Percentiles rank a stretch among this genome's conserved stretches.
phyloP scores from a whole-genome alignment of 2,888 invertebrate genomes.

The Drosophila engyochracea region DNA sequence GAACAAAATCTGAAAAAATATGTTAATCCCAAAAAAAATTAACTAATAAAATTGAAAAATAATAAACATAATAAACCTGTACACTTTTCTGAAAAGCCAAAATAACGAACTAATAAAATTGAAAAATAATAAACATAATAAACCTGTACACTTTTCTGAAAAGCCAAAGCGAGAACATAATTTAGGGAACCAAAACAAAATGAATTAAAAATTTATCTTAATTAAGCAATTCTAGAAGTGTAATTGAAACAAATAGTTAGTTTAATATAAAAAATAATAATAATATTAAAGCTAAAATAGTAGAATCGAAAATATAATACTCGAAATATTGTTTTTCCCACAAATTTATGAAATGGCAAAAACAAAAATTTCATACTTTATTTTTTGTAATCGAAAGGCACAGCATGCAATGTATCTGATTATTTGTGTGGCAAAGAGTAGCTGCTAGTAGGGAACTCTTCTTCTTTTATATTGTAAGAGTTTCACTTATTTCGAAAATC shows the following conservation, averaged over 20 bases:
- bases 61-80: not conserved
- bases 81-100: not conserved
- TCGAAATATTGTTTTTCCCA: not conserved
- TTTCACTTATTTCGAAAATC: not conserved
- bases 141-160: not conserved
- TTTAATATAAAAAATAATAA: constrained; percentile 6
- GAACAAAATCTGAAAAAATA: not conserved
- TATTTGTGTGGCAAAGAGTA: not conserved
- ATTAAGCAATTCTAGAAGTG: not conserved
- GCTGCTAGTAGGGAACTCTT: not conserved
- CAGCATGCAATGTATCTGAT: not conserved
- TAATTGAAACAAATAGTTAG: not conserved
- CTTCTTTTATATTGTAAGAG: not conserved
- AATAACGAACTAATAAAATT: not conserved
- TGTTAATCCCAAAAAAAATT: not conserved
- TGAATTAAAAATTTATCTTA: not conserved
- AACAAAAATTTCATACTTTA: not conserved
- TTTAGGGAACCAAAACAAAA: not conserved
- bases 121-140: not conserved
- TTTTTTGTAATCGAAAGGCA: not conserved
- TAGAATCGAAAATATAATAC: not conserved
- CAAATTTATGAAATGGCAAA: not conserved
- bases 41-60: not conserved
- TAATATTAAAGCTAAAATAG: not conserved
- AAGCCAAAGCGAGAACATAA: not conserved